A percentile compares a stretch with the other conserved stretches of the same genome.
phyloP scores from a whole-genome alignment of 2,888 invertebrate species.

The Idaea biselata region DNA sequence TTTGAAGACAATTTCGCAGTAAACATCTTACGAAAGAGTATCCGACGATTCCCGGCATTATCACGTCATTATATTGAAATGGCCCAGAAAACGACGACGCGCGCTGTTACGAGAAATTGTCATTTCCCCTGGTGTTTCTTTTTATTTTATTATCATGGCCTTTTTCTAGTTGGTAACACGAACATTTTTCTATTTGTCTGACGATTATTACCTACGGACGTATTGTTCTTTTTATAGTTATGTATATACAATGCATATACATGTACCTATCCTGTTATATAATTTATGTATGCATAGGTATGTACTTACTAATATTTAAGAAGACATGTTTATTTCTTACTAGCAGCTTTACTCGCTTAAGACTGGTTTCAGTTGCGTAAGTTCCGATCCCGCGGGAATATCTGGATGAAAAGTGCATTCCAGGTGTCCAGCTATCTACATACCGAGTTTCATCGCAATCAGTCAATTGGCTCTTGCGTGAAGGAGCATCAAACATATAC shows the following conservation, averaged over 20 bases:
- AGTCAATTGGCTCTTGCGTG: too few species aligned
- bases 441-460: too few species aligned
- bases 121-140: neutral
- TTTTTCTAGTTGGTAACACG: neutral
- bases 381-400: too few species aligned
- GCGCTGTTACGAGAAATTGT: constrained; percentile 13
- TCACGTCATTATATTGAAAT: constrained; percentile 15
- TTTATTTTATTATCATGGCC: constrained; percentile 2
- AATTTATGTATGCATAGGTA: too few species aligned
- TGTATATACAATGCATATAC: neutral
- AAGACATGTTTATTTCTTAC: too few species aligned
- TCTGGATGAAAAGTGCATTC: too few species aligned
- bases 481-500: too few species aligned
- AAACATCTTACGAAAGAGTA: neutral
- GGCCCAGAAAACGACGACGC: constrained; percentile 13
- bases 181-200: neutral
- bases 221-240: neutral
- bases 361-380: too few species aligned
- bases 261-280: too few species aligned
- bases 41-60: constrained; percentile 5
- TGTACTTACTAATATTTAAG: too few species aligned
- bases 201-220: neutral
- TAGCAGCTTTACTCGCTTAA: too few species aligned
- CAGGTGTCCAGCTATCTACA: too few species aligned
- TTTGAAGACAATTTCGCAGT: neutral